phyloP scores from a whole-genome alignment of 2,113 vertebrate species.

The Eubucco bourcierii region DNA sequence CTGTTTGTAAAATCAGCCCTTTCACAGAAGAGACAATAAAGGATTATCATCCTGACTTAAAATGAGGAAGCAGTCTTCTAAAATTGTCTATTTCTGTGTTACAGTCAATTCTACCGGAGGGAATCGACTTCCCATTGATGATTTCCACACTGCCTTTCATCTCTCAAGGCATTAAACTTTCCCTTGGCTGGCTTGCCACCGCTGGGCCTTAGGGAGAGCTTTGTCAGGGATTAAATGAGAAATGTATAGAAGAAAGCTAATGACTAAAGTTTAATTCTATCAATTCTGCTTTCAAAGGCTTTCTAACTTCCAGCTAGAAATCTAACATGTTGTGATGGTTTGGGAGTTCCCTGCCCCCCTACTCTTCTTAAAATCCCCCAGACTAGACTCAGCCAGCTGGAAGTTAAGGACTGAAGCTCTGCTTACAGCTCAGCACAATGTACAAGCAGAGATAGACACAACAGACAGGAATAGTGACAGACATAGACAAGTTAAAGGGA shows the following conservation, averaged over 20 bases:
- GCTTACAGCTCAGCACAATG: no score
- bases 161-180: constrained; percentile 12
- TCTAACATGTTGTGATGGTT: neutral
- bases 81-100: neutral
- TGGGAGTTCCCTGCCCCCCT: no score
- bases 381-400: no score
- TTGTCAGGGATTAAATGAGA: constrained; percentile 20
- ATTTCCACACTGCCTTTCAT: constrained; percentile 1
- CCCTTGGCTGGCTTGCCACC: neutral
- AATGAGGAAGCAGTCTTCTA: neutral
- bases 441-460: no score
- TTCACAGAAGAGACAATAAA: neutral
- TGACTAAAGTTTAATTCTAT: neutral
- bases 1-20: constrained; percentile 6
- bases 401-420: no score
- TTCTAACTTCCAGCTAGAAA: neutral
- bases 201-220: constrained; percentile 5
- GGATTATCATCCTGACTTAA: neutral
- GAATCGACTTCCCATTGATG: neutral
- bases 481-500: no score
- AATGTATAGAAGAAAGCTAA: neutral
- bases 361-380: no score
- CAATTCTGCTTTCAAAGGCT: neutral
- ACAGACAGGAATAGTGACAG: no score
- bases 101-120: neutral